A percentile compares a stretch with the other conserved stretches of the same genome.
phyloP scores from a whole-genome alignment of 2,113 vertebrate species.

The Phycodurus eques region DNA sequence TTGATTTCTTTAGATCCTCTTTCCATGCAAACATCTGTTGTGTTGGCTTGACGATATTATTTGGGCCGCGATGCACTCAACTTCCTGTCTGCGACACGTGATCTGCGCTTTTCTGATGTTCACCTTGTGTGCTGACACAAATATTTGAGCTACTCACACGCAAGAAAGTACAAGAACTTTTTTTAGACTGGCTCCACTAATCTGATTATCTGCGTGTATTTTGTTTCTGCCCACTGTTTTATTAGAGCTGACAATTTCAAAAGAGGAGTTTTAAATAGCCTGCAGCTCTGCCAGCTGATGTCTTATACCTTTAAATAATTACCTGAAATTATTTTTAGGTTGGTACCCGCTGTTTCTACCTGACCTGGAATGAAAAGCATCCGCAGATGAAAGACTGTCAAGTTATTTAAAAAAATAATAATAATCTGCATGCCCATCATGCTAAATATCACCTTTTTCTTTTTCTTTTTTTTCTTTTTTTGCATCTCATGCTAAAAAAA shows the following conservation, averaged over 20 bases:
- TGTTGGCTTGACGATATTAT: conserved; percentile 47
- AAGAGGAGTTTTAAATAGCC: conserved; percentile 53
- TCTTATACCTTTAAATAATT: conserved; percentile 50
- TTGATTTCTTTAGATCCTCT: conserved; percentile 52
- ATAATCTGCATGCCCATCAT: conserved; percentile 14
- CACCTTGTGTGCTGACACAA: conserved; percentile 37
- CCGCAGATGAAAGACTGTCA: conserved; percentile 42
- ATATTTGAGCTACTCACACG: conserved; percentile 31
- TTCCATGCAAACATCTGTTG: conserved; percentile 62
- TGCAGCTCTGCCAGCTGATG: conserved; percentile 25
- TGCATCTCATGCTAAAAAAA: neutral
- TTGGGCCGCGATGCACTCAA: conserved; percentile 37
- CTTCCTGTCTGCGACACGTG: conserved; percentile 22
- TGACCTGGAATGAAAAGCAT: conserved; percentile 49
- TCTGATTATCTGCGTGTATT: conserved; percentile 23
- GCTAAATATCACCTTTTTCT: conserved; percentile 10
- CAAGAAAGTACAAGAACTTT: conserved; percentile 6
- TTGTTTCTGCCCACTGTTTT: conserved; percentile 11
- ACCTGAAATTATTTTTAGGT: conserved; percentile 63
- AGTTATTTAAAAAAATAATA: conserved; percentile 11
- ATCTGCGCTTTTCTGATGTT: conserved; percentile 31
- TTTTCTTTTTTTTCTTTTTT: conserved; percentile 12
- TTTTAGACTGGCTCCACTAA: conserved; percentile 11
- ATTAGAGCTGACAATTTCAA: conserved; percentile 47
- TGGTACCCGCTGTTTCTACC: conserved; percentile 35